Evolutionary conservation across 2,113 vertebrate species (phyloP).

Genomic region (Lipotes vexillifer): DNA sequence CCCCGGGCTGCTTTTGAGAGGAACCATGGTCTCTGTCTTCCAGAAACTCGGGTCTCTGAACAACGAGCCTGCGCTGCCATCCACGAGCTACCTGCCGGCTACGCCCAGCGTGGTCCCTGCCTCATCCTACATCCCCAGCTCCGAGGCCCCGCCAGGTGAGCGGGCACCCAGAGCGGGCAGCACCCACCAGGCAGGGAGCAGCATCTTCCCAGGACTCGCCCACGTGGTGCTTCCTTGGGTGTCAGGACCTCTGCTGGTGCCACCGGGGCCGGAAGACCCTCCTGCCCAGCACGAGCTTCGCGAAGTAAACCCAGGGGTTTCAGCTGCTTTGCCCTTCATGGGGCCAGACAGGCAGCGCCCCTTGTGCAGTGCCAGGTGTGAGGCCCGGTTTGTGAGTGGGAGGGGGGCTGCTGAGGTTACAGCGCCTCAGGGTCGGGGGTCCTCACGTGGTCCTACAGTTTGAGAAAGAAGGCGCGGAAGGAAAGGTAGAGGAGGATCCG

Average conservation of each 20-base stretch:
- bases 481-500: rapidly evolving
- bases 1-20: background rate
- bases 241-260: background rate
- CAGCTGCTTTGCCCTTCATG: background rate
- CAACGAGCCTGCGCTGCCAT: constrained; percentile 92
- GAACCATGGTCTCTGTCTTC: background rate
- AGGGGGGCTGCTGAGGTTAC: background rate
- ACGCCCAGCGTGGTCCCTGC: constrained; percentile 97
- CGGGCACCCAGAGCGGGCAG: background rate
- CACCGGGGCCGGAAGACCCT: background rate
- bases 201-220: background rate
- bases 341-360: background rate
- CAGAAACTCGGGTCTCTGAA: constrained; percentile 96
- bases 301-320: background rate
- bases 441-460: rapidly evolving
- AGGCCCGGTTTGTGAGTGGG: background rate
- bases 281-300: background rate
- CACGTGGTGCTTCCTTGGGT: rapidly evolving
- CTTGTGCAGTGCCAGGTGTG: rapidly evolving
- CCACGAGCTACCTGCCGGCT: constrained; percentile 97
- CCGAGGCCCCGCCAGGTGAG: constrained; percentile 86
- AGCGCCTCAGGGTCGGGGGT: background rate
- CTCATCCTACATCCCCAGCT: constrained; percentile 94
- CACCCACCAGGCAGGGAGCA: background rate
- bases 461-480: background rate